Percentiles rank a stretch among this genome's conserved stretches.
Evolutionary conservation across 1,140 invertebrate genomes (phyloP).

Genomic region (Hyles vespertilio): DNA sequence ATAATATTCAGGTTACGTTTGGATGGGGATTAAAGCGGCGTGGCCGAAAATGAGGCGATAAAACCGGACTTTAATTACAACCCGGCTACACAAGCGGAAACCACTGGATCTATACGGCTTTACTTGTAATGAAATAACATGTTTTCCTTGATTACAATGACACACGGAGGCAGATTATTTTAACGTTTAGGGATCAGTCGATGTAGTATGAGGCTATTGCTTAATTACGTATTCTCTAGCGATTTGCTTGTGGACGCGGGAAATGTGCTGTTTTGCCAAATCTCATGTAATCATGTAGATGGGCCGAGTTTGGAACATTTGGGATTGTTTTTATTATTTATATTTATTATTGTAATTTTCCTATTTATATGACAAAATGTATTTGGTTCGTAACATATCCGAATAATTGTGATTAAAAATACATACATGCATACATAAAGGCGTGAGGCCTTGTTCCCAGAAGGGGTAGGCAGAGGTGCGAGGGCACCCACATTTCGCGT

Average conservation of each 20-base stretch:
- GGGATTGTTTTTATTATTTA: background rate
- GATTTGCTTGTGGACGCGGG: conserved; percentile 7
- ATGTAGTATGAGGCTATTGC: conserved; percentile 13
- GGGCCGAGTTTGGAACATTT: background rate
- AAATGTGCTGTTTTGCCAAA: conserved; percentile 10
- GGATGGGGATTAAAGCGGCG: background rate
- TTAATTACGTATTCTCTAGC: conserved; percentile 17
- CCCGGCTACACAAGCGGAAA: conserved; percentile 1
- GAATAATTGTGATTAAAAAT: no score
- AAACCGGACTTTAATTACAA: conserved; percentile 4
- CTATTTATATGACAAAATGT: no score
- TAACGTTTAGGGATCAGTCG: conserved; percentile 4
- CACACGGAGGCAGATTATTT: background rate
- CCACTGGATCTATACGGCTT: background rate
- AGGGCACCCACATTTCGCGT: no score
- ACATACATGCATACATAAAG: no score
- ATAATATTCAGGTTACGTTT: conserved; percentile 2
- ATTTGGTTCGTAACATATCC: no score
- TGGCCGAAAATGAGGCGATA: background rate
- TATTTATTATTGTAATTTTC: no score
- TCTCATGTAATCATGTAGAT: background rate
- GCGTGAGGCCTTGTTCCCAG: no score
- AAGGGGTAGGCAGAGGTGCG: no score
- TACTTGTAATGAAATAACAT: background rate
- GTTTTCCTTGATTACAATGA: conserved; percentile 1